These are phyloP conservation scores for Caligus rogercresseyi DNA, from an alignment of 1,140 invertebrate species.

Conservation along the genomic window DNA sequence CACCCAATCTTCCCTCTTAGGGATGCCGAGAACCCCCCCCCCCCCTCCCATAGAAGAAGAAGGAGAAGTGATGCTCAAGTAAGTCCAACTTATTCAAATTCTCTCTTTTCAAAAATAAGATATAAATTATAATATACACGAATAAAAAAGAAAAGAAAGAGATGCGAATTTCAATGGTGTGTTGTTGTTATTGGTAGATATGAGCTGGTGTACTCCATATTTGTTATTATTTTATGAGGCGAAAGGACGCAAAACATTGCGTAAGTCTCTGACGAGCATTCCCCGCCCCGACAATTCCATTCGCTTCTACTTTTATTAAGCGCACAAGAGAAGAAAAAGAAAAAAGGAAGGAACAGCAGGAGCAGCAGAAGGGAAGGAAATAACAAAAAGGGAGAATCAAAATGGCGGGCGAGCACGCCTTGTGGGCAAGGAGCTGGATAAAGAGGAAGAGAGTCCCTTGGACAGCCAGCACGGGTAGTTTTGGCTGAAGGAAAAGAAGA, in stretches of 20 bases:
- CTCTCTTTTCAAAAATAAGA: slow-evolving; percentile 9
- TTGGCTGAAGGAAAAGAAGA: not conserved
- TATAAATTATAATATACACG: slow-evolving; percentile 9
- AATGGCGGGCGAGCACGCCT: slow-evolving; percentile 26
- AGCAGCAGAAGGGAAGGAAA: slow-evolving; percentile 17
- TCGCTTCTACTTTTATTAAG: not conserved
- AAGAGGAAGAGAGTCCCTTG: not conserved
- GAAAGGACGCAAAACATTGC: too few species aligned
- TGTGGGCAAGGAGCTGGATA: slow-evolving; percentile 24
- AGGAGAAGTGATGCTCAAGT: too few species aligned
- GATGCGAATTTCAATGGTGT: not conserved
- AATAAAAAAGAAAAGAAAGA: not conserved
- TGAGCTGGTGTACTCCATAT: not conserved
- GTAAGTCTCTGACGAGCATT: too few species aligned
- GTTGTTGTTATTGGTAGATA: not conserved
- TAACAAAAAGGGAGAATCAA: slow-evolving; percentile 23
- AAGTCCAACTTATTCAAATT: too few species aligned
- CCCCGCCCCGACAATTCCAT: too few species aligned
- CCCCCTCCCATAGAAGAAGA: not conserved
- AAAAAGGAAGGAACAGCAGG: not conserved
- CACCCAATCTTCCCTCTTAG: too few species aligned
- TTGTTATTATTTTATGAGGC: not conserved
- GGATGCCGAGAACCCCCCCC: too few species aligned
- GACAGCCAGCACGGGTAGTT: not conserved
- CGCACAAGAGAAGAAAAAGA: not conserved